Evolutionary conservation across 2,113 vertebrate species (phyloP).

Genomic region (Abramis brama): DNA sequence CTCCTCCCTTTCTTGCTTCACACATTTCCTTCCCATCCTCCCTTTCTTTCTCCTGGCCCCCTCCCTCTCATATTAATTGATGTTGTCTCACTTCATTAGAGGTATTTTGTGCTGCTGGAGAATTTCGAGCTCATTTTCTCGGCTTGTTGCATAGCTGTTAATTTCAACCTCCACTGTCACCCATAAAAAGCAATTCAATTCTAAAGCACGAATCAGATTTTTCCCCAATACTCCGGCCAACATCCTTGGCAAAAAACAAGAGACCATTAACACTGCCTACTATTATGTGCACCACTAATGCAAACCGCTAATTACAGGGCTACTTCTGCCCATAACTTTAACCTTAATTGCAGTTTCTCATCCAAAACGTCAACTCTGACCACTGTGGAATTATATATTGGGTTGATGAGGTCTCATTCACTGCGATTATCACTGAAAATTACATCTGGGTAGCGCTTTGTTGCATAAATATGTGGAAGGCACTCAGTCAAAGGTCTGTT

Average conservation of each 20-base stretch:
- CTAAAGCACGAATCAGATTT: slow-evolving; percentile 37
- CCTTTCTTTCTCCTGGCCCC: slow-evolving; percentile 35
- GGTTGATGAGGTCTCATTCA: slow-evolving; percentile 36
- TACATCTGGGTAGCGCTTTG: not conserved
- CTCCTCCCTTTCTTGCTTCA: not conserved
- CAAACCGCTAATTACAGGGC: slow-evolving; percentile 42
- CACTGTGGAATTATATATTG: slow-evolving; percentile 17
- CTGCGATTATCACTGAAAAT: slow-evolving; percentile 14
- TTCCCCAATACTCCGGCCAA: slow-evolving; percentile 40
- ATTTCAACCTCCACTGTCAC: slow-evolving; percentile 67
- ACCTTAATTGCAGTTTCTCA: slow-evolving; percentile 44
- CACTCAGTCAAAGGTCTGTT: slow-evolving; percentile 28
- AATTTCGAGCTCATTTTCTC: slow-evolving; percentile 63
- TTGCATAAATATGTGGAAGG: slow-evolving; percentile 26
- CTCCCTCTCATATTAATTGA: slow-evolving; percentile 67
- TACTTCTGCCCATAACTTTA: slow-evolving; percentile 24
- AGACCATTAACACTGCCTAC: slow-evolving; percentile 27
- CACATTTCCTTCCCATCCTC: not conserved
- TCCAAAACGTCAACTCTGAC: slow-evolving; percentile 35
- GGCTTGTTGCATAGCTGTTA: slow-evolving; percentile 62
- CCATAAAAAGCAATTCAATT: slow-evolving; percentile 58
- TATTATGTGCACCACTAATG: slow-evolving; percentile 33
- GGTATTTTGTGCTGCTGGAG: slow-evolving; percentile 59
- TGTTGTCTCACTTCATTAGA: slow-evolving; percentile 72
- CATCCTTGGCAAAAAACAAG: slow-evolving; percentile 43